Percentiles rank a stretch among this genome's conserved stretches.
phyloP scores from a whole-genome alignment of 2,113 vertebrate genomes.

The Aspidoscelis tigris region DNA sequence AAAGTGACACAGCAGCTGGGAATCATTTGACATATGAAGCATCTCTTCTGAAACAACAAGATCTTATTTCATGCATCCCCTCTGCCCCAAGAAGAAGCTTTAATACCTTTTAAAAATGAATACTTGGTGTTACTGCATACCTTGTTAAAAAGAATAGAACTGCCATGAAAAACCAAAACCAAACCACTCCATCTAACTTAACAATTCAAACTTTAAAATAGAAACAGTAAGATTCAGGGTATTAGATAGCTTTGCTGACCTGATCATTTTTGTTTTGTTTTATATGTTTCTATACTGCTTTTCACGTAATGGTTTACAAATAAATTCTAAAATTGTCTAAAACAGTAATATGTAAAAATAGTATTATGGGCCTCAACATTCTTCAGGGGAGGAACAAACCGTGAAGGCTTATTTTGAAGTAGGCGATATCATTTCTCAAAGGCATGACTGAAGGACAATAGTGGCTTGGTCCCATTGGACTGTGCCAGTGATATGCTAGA shows the following conservation, averaged over 20 bases:
- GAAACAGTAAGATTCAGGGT: conserved; percentile 11
- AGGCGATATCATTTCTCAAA: background rate
- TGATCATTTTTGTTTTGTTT: no score
- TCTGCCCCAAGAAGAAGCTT: conserved; percentile 54
- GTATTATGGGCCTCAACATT: no score
- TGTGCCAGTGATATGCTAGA: no score
- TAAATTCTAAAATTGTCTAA: no score
- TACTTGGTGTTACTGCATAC: conserved; percentile 5
- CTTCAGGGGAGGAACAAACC: no score
- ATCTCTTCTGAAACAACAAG: conserved; percentile 67
- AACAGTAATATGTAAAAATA: no score
- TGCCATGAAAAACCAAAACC: no score
- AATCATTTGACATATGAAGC: conserved; percentile 65
- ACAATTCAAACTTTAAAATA: conserved; percentile 45
- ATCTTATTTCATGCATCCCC: conserved; percentile 65
- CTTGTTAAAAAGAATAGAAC: conserved; percentile 33
- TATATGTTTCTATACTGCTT: no score
- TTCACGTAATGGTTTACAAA: no score
- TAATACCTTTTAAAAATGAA: conserved; percentile 61
- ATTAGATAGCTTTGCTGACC: conserved; percentile 30
- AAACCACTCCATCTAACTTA: background rate
- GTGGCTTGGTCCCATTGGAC: no score
- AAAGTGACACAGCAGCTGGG: conserved; percentile 72
- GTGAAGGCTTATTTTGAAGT: background rate
- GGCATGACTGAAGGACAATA: background rate